Conservation (phyloP, 2,113 vertebrate species). For the Cavia aperea region DNA sequence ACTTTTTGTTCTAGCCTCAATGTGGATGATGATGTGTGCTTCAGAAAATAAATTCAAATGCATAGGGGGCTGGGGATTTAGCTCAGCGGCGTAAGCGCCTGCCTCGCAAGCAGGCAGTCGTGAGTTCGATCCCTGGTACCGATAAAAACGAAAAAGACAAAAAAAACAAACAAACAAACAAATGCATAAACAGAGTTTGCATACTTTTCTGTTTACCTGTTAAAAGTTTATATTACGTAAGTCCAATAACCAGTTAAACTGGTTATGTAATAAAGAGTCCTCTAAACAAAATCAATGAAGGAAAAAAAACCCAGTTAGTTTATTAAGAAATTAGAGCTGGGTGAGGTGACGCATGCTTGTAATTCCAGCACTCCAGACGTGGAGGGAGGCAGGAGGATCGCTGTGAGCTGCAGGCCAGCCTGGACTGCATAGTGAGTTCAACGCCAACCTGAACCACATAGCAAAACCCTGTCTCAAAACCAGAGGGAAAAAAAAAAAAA, state of each 20-base stretch:
- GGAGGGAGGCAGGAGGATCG: background rate
- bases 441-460: background rate
- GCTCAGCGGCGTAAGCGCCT: too few relatives aligned
- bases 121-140: too few relatives aligned
- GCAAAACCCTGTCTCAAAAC: background rate
- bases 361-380: background rate
- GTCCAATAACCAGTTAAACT: background rate
- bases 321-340: background rate
- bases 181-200: background rate
- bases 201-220: background rate
- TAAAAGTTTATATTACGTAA: background rate
- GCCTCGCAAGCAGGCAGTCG: too few relatives aligned
- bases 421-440: background rate
- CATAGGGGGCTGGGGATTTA: background rate
- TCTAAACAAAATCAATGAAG: background rate
- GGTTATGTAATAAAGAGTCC: background rate
- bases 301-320: background rate
- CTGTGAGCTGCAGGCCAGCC: background rate
- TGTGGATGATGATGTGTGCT: background rate
- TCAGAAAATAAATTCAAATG: background rate
- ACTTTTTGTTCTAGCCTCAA: background rate
- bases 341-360: background rate
- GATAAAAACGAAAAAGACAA: too few relatives aligned
- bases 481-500: too few relatives aligned
- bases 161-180: background rate